Conservation (phyloP, 2,113 vertebrate genomes). For the human (Homo sapiens) region GRCh38 chr17:42570001-42570500, state of each 20-base stretch:
- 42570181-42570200: conserved; percentile 85
- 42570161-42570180: conserved; percentile 98
- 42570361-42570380: background rate
- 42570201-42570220: background rate
- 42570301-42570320: background rate
- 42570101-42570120: conserved; percentile 93
- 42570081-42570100: conserved; percentile 97
- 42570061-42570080: conserved; percentile 97
- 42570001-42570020: conserved; percentile 97
- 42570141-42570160: conserved; percentile 98
- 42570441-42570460: background rate
- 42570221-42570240: background rate
- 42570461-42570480: background rate
- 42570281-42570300: background rate
- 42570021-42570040: conserved; percentile 92
- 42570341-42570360: background rate
- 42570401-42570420: background rate
- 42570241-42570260: background rate
- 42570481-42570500: background rate
- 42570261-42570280: background rate
- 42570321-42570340: background rate
- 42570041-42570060: conserved; percentile 98
- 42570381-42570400: no score
- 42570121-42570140: conserved; percentile 97
- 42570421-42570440: background rate